Evolutionary conservation across 2,888 invertebrate genomes (phyloP).

Genomic region (Eupithecia abbreviata): DNA sequence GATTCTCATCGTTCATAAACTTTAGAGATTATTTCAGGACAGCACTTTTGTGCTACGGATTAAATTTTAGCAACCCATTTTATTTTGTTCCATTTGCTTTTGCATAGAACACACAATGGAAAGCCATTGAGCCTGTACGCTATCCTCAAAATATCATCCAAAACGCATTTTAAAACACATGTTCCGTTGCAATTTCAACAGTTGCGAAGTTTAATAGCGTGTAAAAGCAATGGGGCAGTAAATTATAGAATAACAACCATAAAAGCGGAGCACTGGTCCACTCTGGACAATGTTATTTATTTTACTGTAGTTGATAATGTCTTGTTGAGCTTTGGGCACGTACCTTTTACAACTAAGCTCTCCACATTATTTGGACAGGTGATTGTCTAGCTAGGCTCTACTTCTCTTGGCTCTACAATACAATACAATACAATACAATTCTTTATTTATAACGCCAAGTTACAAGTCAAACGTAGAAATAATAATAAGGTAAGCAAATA

Average conservation of each 20-base stretch:
- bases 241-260: conserved; percentile 67
- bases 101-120: not conserved
- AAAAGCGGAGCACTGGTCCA: conserved; percentile 55
- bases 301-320: conserved; percentile 30
- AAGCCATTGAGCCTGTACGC: not conserved
- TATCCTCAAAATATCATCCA: conserved; percentile 2
- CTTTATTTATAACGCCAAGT: too few relatives aligned
- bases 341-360: conserved; percentile 4
- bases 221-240: conserved; percentile 58
- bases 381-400: not conserved
- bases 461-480: too few relatives aligned
- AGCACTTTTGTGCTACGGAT: not conserved
- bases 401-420: not conserved
- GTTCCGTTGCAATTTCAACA: conserved; percentile 25
- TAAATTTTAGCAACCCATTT: not conserved
- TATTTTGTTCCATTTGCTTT: not conserved
- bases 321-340: conserved; percentile 20
- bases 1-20: not conserved
- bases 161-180: conserved; percentile 21
- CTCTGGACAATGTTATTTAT: conserved; percentile 29
- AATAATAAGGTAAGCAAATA: too few relatives aligned
- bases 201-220: conserved; percentile 40
- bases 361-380: not conserved
- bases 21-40: not conserved
- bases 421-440: too few relatives aligned